Conservation (phyloP, 2,888 invertebrate species). For the Hanleya hanleyi region DNA sequence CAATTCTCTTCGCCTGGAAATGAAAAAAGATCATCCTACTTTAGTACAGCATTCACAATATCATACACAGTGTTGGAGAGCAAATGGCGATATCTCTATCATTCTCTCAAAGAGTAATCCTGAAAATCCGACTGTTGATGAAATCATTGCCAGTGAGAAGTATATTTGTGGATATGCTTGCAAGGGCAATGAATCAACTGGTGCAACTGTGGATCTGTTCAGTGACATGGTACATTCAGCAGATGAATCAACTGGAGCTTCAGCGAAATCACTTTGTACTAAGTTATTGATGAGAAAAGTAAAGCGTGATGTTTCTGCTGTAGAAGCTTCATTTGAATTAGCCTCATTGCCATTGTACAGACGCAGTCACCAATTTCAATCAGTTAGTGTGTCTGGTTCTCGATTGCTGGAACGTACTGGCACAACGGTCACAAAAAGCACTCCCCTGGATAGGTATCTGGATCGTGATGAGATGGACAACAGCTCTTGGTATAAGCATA, state of each 20-base stretch:
- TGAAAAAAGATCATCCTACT: slow-evolving; percentile 46
- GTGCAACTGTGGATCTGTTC: no score
- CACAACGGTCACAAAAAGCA: no score
- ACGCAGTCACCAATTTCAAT: no score
- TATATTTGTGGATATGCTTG: no score
- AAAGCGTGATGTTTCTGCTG: slow-evolving; percentile 41
- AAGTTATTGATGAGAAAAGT: slow-evolving; percentile 39
- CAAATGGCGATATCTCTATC: slow-evolving; percentile 42
- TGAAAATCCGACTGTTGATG: slow-evolving; percentile 39
- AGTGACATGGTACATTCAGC: no score
- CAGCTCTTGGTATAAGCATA: slow-evolving; percentile 17
- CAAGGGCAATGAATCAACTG: no score
- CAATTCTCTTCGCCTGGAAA: slow-evolving; percentile 42
- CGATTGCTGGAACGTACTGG: no score
- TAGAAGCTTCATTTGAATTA: slow-evolving; percentile 32
- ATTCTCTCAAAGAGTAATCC: slow-evolving; percentile 42
- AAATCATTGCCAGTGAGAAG: slow-evolving; percentile 28
- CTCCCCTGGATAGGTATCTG: no score
- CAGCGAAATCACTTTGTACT: slow-evolving; percentile 27
- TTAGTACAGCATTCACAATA: no score
- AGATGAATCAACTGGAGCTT: slow-evolving; percentile 15
- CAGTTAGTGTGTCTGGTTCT: no score
- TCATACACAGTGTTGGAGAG: no score
- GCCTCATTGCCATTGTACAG: slow-evolving; percentile 37
- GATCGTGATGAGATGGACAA: no score